These are phyloP conservation scores for Acrobasis repandana DNA, from an alignment of 2,888 invertebrate species.

Conservation along the genomic window DNA sequence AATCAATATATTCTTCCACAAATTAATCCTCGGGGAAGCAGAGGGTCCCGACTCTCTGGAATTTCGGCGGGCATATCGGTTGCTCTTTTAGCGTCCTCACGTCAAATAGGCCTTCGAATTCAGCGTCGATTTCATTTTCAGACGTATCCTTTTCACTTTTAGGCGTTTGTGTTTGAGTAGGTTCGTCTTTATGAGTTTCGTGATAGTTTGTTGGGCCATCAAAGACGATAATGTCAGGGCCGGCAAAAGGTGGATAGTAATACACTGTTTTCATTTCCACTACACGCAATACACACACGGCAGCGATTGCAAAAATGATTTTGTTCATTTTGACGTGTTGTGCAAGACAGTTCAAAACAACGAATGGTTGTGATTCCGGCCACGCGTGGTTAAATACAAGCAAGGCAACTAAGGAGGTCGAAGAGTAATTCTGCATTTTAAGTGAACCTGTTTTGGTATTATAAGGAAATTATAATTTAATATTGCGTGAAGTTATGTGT, in stretches of 20 bases:
- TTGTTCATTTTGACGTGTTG: constrained; percentile 21
- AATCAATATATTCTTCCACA: constrained; percentile 12
- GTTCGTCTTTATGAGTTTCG: constrained; percentile 16
- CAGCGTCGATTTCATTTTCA: constrained; percentile 18
- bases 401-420: background rate
- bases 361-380: constrained; percentile 3
- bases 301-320: background rate
- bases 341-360: background rate
- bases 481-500: background rate
- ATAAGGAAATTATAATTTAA: constrained; percentile 12
- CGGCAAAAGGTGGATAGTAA: constrained; percentile 19
- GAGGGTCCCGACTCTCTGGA: constrained; percentile 3
- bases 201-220: constrained; percentile 59
- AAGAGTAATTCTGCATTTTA: constrained; percentile 18
- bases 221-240: constrained; percentile 55
- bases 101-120: constrained; percentile 11
- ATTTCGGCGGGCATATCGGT: constrained; percentile 9
- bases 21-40: constrained; percentile 17
- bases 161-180: background rate
- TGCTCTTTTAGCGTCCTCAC: background rate
- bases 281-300: background rate
- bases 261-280: constrained; percentile 19
- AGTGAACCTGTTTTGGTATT: background rate
- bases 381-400: constrained; percentile 19
- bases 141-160: constrained; percentile 3